These are phyloP conservation scores for Meda fulgida DNA, from an alignment of 2,797 vertebrate genomes.

Conservation along the genomic window DNA sequence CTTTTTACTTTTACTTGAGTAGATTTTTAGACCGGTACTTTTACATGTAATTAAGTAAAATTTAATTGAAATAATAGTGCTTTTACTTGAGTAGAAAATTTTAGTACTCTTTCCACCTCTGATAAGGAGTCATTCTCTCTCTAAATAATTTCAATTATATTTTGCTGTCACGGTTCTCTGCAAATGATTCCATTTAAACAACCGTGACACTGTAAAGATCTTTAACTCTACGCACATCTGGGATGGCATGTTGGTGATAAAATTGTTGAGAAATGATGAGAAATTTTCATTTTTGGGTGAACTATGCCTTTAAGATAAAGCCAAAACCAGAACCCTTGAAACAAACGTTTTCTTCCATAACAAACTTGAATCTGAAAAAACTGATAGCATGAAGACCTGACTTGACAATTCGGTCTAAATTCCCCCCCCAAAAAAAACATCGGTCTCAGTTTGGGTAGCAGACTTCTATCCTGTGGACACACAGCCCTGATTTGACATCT, in stretches of 20 bases:
- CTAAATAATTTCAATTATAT: neutral
- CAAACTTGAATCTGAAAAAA: neutral
- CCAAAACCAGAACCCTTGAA: neutral
- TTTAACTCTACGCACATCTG: neutral
- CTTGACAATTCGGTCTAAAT: neutral
- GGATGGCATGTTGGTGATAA: neutral
- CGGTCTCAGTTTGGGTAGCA: neutral
- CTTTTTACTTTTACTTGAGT: no score
- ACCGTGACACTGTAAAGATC: neutral
- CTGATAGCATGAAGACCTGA: neutral
- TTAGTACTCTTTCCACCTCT: no score
- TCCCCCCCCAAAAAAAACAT: neutral
- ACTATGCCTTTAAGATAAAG: neutral
- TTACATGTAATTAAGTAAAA: no score
- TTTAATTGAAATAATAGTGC: no score
- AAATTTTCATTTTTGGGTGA: neutral
- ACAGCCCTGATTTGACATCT: neutral
- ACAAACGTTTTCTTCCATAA: neutral
- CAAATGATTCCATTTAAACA: neutral
- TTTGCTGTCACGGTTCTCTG: neutral
- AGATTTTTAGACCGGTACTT: no score
- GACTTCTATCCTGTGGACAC: neutral
- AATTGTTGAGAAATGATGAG: neutral
- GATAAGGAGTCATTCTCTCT: neutral
- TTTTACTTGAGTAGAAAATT: no score